Evolutionary conservation across 2,113 vertebrate genomes (phyloP).

Genomic region (Octodon degus): DNA sequence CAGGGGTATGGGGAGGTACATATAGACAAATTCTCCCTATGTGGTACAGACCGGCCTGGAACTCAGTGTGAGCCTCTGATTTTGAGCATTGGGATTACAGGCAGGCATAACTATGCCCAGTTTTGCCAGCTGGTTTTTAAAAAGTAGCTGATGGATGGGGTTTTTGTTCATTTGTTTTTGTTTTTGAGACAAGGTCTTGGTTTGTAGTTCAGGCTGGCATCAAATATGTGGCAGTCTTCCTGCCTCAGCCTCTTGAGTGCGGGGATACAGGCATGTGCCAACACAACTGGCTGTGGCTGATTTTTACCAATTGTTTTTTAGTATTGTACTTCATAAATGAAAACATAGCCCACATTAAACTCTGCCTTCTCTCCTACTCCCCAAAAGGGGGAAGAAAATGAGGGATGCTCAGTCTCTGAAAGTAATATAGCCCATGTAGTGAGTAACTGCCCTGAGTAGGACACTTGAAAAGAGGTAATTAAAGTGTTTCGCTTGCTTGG

Average conservation of each 20-base stretch:
- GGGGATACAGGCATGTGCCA: not conserved
- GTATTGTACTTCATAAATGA: not conserved
- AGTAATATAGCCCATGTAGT: not conserved
- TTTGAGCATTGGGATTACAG: not conserved
- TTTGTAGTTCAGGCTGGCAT: not conserved
- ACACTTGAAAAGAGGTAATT: not conserved
- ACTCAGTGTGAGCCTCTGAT: not conserved
- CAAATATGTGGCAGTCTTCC: not conserved
- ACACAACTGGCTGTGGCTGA: not conserved
- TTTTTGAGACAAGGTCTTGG: not conserved
- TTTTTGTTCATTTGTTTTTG: not conserved
- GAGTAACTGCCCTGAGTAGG: not conserved
- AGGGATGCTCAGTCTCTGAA: not conserved
- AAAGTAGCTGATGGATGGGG: not conserved
- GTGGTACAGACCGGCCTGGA: not conserved
- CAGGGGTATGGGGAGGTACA: not conserved
- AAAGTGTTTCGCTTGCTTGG: not conserved
- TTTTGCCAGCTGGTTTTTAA: not conserved
- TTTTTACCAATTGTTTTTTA: constrained; percentile 29
- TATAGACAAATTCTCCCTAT: not conserved
- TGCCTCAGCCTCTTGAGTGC: not conserved
- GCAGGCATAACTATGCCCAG: not conserved
- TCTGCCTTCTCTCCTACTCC: not conserved
- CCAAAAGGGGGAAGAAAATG: not conserved
- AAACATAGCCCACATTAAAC: not conserved